Evolutionary conservation across 2,888 invertebrate species (phyloP), one percentile per base, ranked within the genome.

Genomic region (Serrognathus titanus): DNA sequence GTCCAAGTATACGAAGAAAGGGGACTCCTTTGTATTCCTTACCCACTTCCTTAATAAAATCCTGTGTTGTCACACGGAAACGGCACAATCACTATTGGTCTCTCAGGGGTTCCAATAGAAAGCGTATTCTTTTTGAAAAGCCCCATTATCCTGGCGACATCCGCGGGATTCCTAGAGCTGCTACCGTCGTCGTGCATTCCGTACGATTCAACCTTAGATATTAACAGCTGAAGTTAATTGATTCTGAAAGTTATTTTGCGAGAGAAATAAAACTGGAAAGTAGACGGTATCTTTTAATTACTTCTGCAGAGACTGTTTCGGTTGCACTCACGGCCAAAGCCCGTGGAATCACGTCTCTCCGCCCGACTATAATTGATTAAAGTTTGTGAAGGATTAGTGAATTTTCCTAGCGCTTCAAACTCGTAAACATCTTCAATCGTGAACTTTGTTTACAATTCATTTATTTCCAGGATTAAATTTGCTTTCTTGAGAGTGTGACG

Each of bases 1-100:
- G 36, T 12, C 31, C 12, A 12, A 31, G 24, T 20, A 5, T 48
- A 58, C 57, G 59, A 63, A 61, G 58, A 61, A 45, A 53, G 53
- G 58, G 58, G 55, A 48, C 61, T 63, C 65, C 63, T 70, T 67
- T 67, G 68, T 71, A 66, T 71, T 69, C 69, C 57, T 63, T 66
- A 66, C 65, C 64, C 66, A 66, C 65, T 69, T 68, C 69, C 68
- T 69, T 69, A 70, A 71, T 71, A 69, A 71, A 71, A 71, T 65
- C 68, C 64, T 49, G 65, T 67, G 69, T 70, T 71, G 70, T 71
- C 67, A 67, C 63, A 67, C 69, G 70, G 71, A 71, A 69, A 70
- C 67, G 67, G 70, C 55, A 46, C 55, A 70, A 69, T 72, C 71
- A 69, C 70, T 67, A 69, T 71, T 68, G 70, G 69, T 67, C 70